Base-by-base conservation (phyloP, 2,888 invertebrate species). In the Plusia festucae region DNA sequence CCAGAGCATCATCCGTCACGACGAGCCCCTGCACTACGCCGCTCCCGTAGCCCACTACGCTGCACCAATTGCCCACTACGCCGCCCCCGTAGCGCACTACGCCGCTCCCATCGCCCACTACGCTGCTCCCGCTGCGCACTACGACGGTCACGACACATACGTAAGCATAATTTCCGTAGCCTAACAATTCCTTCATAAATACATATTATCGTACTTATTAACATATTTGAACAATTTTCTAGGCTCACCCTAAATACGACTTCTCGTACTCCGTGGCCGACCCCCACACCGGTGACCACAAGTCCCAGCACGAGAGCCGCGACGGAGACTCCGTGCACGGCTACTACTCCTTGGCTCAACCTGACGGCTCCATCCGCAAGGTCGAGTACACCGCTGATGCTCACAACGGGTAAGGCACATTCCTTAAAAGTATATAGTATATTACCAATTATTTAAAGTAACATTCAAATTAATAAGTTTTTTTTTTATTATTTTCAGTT, bases 321-420 rank as follows among this genome's bases (percentile, higher is more conserved):
- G 95, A 95, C 75, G 95, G 95, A 22, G 95, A 95, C 84, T 87
- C 90, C 55, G 96, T 96, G 55, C 95, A 95, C 83, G 96, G 96
- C 46, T 95, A 95, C 87, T 96, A 96, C 90, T 95, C 94, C 32
- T 88, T 96, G 59, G 94, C 95, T 75, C 96, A 96, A 83, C 95
- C 96, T 60, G 95, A 95, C 54, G 95, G 91, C 71, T 87, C 96
- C 83, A 89, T 95, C 63, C 93, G 96, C 84, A 95, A 95, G 72
- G 96, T 96, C 58, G 95, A 95, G 79, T 96, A 91, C 85, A 88
- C 90, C 82, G 91, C 91, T 75, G 95, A 95, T 75, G 93, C 91
- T 70, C 94, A 95, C 84, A 86, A 89, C 69, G 95, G 95, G 89
- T 95, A 93, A 84, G 89, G 44, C 34, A 20, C 18, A 11, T 16